Conservation (phyloP, 2,113 vertebrate species). For the Chionodraco myersi region DNA sequence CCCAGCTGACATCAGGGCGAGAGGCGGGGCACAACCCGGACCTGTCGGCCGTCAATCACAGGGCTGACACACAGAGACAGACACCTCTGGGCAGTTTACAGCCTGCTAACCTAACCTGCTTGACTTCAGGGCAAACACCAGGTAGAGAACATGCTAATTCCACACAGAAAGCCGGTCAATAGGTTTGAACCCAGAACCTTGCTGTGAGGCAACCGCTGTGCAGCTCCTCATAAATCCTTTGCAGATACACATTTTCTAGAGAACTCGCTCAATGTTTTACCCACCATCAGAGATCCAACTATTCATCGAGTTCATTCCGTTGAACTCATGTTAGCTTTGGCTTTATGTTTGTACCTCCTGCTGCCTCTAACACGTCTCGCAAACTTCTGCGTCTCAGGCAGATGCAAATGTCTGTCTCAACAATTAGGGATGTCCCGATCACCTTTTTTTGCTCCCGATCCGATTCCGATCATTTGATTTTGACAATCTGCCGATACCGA, state of each 20-base stretch:
- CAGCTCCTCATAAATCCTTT: constrained; percentile 21
- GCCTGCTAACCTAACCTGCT: neutral
- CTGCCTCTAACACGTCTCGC: constrained; percentile 45
- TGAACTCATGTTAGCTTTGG: constrained; percentile 50
- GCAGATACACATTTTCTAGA: constrained; percentile 25
- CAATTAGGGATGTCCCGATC: too few species aligned
- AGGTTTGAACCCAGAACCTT: neutral
- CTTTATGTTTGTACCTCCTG: constrained; percentile 54
- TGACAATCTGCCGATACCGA: too few species aligned
- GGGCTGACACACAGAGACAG: neutral
- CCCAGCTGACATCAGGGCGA: neutral
- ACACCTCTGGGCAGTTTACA: neutral
- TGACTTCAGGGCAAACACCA: neutral
- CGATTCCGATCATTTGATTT: too few species aligned
- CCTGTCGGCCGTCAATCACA: neutral
- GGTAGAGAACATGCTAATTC: neutral
- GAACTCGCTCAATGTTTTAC: constrained; percentile 39
- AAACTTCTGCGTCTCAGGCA: constrained; percentile 58
- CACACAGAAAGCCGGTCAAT: neutral
- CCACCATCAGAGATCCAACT: constrained; percentile 17
- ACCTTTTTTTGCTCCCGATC: too few species aligned
- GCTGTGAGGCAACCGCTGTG: neutral
- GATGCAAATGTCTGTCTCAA: constrained; percentile 74
- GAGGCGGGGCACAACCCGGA: neutral
- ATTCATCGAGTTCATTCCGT: constrained; percentile 26